Base-by-base conservation (phyloP, 2,888 invertebrate genomes). In the Zaprionus bogoriensis region DNA sequence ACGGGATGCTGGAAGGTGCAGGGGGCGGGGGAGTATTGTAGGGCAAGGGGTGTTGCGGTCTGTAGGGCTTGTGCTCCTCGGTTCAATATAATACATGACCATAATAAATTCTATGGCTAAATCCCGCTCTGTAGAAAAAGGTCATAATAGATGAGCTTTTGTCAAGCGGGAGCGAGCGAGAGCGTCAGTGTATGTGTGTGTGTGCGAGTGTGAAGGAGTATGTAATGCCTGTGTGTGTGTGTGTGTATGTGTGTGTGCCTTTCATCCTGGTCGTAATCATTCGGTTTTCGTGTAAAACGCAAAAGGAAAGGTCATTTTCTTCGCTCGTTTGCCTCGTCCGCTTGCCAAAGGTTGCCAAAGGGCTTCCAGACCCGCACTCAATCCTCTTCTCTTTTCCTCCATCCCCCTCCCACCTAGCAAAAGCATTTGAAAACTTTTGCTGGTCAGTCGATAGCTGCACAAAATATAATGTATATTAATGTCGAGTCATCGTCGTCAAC, bases 101-200 rank as follows among this genome's bases (percentile, higher is more conserved):
- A 83, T 83, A 86, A 83, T 83, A 83, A 83, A 83, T 83, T 83
- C 87, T 76, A 74, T 81, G 68, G 57, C 81, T 78, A 86, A 83
- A 84, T 83, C 82, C 64, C 65, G 77, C 73, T 77, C 71, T 72
- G 76, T 76, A 86, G 82, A 72, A 86, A 81, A 82, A 83, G 86
- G 84, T 83, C 84, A 76, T 86, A 86, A 83, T 83, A 86, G 86
- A 82, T 86, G 82, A 83, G 81, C 68, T 80, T 82, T 61, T 66
- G 64, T 74, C 68, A 68, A 63, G 68, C 50, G 32, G 14, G 32
- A 17, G 32, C n/a, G 14, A 36, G 32, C 17, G 32, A 17, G 32
- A 3, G 3, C 3, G n/a, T 7, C 14, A 9, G 28, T 59, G 19
- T 42, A 32, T 53, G 47, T 51, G 44, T 58, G 47, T 28, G 57